Conservation (phyloP, 1,140 invertebrate species). For the Drosophila melanica region DNA sequence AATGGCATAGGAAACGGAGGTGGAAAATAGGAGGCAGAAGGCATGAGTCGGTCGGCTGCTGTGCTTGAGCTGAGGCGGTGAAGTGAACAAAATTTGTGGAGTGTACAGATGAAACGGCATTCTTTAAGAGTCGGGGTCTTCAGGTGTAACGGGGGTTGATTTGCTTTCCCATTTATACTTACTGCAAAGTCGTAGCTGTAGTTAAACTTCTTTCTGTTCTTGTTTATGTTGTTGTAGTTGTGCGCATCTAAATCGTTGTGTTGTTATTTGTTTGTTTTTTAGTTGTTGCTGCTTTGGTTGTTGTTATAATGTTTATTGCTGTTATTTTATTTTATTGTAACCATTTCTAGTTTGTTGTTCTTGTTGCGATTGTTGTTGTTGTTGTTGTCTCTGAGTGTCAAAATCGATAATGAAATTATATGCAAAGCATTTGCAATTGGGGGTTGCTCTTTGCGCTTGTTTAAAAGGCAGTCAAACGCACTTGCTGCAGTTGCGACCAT, state of each 20-base stretch:
- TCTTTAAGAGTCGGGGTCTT: conserved; percentile 14
- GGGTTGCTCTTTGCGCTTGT: conserved; percentile 33
- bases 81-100: conserved; percentile 71
- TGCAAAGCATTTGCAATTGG: conserved; percentile 31
- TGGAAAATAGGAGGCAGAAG: conserved; percentile 16
- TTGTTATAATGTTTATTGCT: conserved; percentile 9
- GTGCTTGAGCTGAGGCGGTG: conserved; percentile 49
- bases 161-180: conserved; percentile 58
- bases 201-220: conserved; percentile 18
- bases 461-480: conserved; percentile 36
- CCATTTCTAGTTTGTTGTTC: conserved; percentile 17
- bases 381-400: conserved; percentile 37
- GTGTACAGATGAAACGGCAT: conserved; percentile 41
- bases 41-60: conserved; percentile 8
- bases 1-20: conserved; percentile 72
- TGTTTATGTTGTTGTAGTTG: conserved; percentile 40
- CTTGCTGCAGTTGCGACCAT: conserved; percentile 45
- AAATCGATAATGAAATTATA: conserved; percentile 58
- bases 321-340: conserved; percentile 29
- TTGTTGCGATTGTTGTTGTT: conserved; percentile 26
- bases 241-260: conserved; percentile 19
- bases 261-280: too few relatives aligned
- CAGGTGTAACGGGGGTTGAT: conserved; percentile 53
- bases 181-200: conserved; percentile 58
- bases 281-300: conserved; percentile 15